A percentile compares a stretch with the other conserved stretches of the same genome.
Conservation (phyloP, 2,797 vertebrate species). For the Schizopygopsis malacanthus region DNA sequence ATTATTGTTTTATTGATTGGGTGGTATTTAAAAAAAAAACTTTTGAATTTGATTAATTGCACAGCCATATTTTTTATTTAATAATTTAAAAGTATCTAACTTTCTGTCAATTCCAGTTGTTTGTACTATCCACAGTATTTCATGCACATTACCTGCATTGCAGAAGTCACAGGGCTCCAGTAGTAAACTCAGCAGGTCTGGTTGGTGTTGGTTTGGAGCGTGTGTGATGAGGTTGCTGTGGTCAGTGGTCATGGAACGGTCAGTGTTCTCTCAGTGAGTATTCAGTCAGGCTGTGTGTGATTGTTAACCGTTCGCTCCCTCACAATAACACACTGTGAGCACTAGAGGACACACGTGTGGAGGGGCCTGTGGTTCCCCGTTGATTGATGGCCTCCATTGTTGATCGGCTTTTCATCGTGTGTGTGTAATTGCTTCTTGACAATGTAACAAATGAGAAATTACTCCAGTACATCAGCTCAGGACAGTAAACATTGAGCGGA, state of each 20-base stretch:
- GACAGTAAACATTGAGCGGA: conserved; percentile 72
- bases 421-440: conserved; percentile 81
- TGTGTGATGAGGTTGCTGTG: neutral
- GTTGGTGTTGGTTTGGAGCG: neutral
- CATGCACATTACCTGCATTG: neutral
- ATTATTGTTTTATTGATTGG: neutral
- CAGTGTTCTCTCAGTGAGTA: neutral
- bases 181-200: neutral
- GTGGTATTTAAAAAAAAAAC: neutral
- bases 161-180: neutral
- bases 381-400: conserved; percentile 80
- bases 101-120: neutral
- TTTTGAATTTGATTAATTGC: neutral
- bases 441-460: conserved; percentile 81
- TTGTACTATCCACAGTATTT: neutral
- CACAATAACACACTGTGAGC: neutral
- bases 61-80: neutral
- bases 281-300: neutral
- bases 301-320: neutral
- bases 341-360: neutral
- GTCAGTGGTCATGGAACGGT: neutral
- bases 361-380: conserved; percentile 14
- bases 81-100: neutral
- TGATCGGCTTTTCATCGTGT: conserved; percentile 76
- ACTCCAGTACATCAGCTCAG: conserved; percentile 73